A percentile compares a stretch with the other conserved stretches of the same genome.
Evolutionary conservation across 2,113 vertebrate species (phyloP).

Genomic region (Tautogolabrus adspersus): DNA sequence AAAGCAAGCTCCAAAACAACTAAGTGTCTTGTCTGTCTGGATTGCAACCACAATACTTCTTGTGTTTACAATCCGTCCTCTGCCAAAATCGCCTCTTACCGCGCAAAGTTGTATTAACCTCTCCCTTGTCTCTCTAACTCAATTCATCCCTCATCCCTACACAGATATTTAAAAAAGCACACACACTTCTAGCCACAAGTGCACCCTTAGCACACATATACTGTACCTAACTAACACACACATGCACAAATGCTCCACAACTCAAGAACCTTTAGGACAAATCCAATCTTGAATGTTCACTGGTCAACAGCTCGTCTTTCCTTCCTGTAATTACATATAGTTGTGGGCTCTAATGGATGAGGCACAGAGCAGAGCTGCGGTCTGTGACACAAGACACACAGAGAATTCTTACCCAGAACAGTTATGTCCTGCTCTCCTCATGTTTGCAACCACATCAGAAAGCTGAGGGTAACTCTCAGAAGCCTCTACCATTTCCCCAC

Average conservation of each 20-base stretch:
- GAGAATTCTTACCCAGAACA: slow-evolving; percentile 67
- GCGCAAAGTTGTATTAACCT: slow-evolving; percentile 40
- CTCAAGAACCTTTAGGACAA: slow-evolving; percentile 50
- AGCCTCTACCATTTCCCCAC: slow-evolving; percentile 57
- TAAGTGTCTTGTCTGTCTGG: slow-evolving; percentile 70
- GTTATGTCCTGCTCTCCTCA: slow-evolving; percentile 65
- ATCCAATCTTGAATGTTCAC: slow-evolving; percentile 67
- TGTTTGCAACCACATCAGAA: slow-evolving; percentile 66
- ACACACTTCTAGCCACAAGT: slow-evolving; percentile 58
- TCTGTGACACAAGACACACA: slow-evolving; percentile 69
- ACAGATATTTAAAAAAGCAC: slow-evolving; percentile 40
- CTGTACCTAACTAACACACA: slow-evolving; percentile 8
- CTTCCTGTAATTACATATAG: slow-evolving; percentile 83
- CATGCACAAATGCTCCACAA: slow-evolving; percentile 10
- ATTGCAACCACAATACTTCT: slow-evolving; percentile 65
- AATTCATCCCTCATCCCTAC: slow-evolving; percentile 61
- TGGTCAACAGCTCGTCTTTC: slow-evolving; percentile 81
- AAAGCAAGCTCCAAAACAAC: slow-evolving; percentile 67
- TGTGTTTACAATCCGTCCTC: slow-evolving; percentile 63
- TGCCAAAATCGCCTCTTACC: slow-evolving; percentile 59
- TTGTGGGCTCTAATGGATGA: slow-evolving; percentile 80
- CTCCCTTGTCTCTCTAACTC: slow-evolving; percentile 43
- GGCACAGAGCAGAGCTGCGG: slow-evolving; percentile 73
- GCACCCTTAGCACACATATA: slow-evolving; percentile 51
- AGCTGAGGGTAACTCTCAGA: slow-evolving; percentile 69